A percentile compares a stretch with the other conserved stretches of the same genome.
phyloP scores from a whole-genome alignment of 2,888 invertebrate genomes.

The Eristalis tenax region DNA sequence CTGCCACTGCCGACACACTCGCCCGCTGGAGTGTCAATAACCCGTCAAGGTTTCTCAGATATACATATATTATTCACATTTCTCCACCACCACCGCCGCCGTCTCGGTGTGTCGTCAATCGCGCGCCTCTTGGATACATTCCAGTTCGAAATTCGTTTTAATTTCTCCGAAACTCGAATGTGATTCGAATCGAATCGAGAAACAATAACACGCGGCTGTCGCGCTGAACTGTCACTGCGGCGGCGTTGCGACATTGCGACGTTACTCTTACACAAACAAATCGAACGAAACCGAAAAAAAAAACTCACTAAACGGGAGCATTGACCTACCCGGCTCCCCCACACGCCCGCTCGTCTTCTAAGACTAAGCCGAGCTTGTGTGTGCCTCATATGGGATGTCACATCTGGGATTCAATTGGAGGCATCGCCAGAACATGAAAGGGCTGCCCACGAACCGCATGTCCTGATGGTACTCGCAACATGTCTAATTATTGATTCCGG shows the following conservation, averaged over 20 bases:
- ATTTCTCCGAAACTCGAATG: constrained; percentile 67
- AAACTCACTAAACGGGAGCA: constrained; percentile 40
- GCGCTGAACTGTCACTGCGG: constrained; percentile 20
- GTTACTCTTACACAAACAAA: constrained; percentile 1
- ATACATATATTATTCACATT: constrained; percentile 59
- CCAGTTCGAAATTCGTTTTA: constrained; percentile 68
- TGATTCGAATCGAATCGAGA: constrained; percentile 48
- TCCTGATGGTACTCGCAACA: constrained; percentile 27
- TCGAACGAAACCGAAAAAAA: not conserved
- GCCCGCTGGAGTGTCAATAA: constrained; percentile 56
- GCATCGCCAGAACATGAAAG: constrained; percentile 12
- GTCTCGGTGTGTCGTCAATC: constrained; percentile 28
- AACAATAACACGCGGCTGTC: constrained; percentile 32
- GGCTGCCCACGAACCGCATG: constrained; percentile 40
- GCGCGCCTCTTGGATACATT: constrained; percentile 59
- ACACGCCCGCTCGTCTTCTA: not conserved
- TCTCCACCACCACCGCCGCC: constrained; percentile 26
- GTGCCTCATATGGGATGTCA: not conserved
- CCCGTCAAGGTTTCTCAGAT: constrained; percentile 65
- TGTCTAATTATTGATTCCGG: constrained; percentile 56
- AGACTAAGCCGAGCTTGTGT: not conserved
- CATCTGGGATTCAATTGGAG: not conserved
- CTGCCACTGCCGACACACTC: not conserved
- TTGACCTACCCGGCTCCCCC: constrained; percentile 35
- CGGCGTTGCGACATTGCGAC: constrained; percentile 11